Evolutionary conservation across 1,140 invertebrate genomes (phyloP).

Genomic region (Popillia japonica): DNA sequence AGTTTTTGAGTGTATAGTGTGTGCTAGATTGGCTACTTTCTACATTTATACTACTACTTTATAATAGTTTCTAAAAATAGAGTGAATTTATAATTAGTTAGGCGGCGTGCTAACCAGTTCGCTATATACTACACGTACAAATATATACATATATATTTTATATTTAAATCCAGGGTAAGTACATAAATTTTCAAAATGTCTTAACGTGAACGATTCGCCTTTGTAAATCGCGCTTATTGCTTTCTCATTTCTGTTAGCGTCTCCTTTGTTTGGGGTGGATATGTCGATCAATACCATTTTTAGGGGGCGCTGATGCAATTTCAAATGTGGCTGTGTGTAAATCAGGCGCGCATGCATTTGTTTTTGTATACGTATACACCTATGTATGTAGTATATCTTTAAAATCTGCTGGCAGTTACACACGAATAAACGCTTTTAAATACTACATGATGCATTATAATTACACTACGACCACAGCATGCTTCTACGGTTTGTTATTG

Average conservation of each 20-base stretch:
- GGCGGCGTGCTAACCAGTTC: conserved; percentile 18
- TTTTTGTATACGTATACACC: background rate
- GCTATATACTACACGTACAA: conserved; percentile 4
- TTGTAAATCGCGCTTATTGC: background rate
- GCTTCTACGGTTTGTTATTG: background rate
- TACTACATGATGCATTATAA: background rate
- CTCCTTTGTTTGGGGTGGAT: background rate
- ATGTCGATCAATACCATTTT: background rate
- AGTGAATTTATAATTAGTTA: conserved; percentile 34
- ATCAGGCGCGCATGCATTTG: background rate
- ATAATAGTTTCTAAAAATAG: conserved; percentile 32
- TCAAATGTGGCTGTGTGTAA: background rate
- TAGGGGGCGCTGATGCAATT: conserved; percentile 3
- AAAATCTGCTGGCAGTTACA: background rate
- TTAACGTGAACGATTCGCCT: background rate
- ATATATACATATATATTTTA: conserved; percentile 29
- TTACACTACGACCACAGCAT: background rate
- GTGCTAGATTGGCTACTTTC: conserved; percentile 3
- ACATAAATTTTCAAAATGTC: background rate
- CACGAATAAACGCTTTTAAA: background rate
- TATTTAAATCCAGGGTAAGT: conserved; percentile 33
- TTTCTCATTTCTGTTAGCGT: background rate
- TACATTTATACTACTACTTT: conserved; percentile 32
- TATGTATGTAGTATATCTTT: background rate
- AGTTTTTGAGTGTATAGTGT: conserved; percentile 4